phyloP scores from a whole-genome alignment of 2,113 vertebrate species.

The Ovis canadensis region DNA sequence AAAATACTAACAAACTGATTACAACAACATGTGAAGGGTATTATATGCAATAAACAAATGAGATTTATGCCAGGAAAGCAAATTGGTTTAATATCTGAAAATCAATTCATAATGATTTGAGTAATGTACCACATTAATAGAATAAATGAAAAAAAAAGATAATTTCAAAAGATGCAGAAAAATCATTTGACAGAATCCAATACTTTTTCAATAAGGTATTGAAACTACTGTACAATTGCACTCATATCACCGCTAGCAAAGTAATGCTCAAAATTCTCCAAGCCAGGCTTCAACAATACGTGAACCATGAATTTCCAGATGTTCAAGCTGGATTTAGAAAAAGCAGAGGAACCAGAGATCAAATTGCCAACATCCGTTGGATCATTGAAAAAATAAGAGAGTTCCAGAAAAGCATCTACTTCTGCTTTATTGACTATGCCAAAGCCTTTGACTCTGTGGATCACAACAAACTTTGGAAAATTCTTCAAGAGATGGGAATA shows the following conservation, averaged over 20 bases:
- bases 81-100: conserved; percentile 26
- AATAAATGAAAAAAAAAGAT: background rate
- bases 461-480: background rate
- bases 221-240: accelerated
- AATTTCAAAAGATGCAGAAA: background rate
- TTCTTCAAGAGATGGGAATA: background rate
- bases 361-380: accelerated
- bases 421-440: background rate
- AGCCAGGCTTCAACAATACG: background rate
- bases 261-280: background rate
- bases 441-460: background rate
- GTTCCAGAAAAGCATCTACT: background rate
- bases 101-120: background rate
- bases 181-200: background rate
- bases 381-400: background rate
- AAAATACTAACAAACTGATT: conserved; percentile 12
- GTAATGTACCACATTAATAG: background rate
- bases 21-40: background rate
- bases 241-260: background rate
- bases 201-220: background rate
- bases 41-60: background rate
- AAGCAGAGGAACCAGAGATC: background rate
- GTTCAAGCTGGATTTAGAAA: background rate
- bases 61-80: background rate
- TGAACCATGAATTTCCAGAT: background rate